phyloP scores from a whole-genome alignment of 2,113 vertebrate species.

The Epinephelus fuscoguttatus region DNA sequence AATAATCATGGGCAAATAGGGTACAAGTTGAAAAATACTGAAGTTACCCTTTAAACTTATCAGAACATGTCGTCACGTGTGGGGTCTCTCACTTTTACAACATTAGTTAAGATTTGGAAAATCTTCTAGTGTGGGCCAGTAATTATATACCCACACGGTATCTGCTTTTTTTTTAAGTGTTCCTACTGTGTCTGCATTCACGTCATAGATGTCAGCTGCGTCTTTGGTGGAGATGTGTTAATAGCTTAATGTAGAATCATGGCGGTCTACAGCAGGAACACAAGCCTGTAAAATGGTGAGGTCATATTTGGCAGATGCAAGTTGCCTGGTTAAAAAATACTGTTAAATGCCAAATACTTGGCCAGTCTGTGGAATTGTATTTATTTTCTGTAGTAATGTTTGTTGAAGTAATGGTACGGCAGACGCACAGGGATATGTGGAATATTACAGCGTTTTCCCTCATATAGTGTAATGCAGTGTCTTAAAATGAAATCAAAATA shows the following conservation, averaged over 20 bases:
- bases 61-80: too few relatives aligned
- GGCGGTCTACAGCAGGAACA: constrained; percentile 12
- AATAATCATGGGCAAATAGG: too few relatives aligned
- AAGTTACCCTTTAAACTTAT: too few relatives aligned
- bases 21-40: too few relatives aligned
- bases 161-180: neutral
- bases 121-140: too few relatives aligned
- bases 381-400: constrained; percentile 41
- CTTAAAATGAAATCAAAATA: constrained; percentile 10
- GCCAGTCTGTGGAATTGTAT: neutral
- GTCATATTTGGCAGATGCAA: constrained; percentile 50
- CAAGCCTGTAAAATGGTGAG: constrained; percentile 55
- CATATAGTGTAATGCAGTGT: neutral
- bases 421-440: neutral
- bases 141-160: too few relatives aligned
- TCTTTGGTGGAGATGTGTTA: constrained; percentile 38
- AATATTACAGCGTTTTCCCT: neutral
- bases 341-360: constrained; percentile 31
- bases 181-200: constrained; percentile 4
- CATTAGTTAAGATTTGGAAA: too few relatives aligned
- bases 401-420: constrained; percentile 3
- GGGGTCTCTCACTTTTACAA: too few relatives aligned
- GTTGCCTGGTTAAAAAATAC: neutral
- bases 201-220: constrained; percentile 10
- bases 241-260: constrained; percentile 18